These are phyloP conservation scores for Dryadula phaetusa DNA, from an alignment of 2,888 invertebrate genomes.

Conservation along the genomic window DNA sequence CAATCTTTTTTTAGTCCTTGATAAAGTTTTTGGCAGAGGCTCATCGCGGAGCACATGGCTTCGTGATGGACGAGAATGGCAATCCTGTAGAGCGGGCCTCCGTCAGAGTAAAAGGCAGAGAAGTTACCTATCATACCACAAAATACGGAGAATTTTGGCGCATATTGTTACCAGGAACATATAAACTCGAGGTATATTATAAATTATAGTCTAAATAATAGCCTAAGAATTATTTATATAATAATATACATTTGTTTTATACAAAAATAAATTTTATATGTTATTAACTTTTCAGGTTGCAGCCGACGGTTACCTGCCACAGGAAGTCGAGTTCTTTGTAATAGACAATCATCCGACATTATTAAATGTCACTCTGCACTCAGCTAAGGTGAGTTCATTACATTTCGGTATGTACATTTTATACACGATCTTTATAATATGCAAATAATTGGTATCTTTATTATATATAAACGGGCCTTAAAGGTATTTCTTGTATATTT, in stretches of 20 bases:
- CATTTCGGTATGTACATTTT: conserved; percentile 40
- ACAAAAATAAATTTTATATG: conserved; percentile 21
- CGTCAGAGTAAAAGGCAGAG: conserved; percentile 91
- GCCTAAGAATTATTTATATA: neutral
- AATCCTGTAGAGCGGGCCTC: conserved; percentile 91
- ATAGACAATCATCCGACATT: conserved; percentile 93
- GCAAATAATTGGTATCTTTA: neutral
- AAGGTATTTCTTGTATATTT: neutral
- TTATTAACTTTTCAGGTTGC: conserved; percentile 84
- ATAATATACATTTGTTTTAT: neutral
- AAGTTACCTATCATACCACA: conserved; percentile 93
- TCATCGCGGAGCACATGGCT: conserved; percentile 95
- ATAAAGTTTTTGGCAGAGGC: conserved; percentile 93
- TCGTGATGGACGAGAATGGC: conserved; percentile 91
- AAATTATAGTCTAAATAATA: neutral
- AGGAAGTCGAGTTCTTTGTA: conserved; percentile 93
- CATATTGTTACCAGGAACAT: conserved; percentile 93
- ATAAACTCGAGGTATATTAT: conserved; percentile 90
- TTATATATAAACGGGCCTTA: neutral
- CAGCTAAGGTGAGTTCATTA: conserved; percentile 87
- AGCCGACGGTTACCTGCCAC: conserved; percentile 92
- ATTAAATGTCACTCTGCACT: conserved; percentile 91
- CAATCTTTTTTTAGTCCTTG: conserved; percentile 85
- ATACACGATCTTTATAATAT: conserved; percentile 29
- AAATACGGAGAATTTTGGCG: conserved; percentile 98